Evolutionary conservation across 2,888 invertebrate species (phyloP).

Genomic region (Drosophila peninsularis): DNA sequence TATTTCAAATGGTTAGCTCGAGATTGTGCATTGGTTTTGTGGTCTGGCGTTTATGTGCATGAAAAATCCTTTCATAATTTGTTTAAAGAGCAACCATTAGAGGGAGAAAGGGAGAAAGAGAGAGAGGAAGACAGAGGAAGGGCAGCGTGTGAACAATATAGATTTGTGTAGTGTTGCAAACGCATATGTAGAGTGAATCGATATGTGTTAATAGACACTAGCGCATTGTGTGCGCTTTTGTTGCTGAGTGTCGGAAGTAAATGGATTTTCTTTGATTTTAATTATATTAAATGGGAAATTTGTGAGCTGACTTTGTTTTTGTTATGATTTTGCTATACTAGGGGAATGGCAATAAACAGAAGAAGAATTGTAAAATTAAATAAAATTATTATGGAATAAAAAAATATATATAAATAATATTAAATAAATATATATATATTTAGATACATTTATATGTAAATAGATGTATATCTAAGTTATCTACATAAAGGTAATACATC

Average conservation of each 20-base stretch:
- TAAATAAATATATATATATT: too few species aligned
- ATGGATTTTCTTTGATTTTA: conserved; percentile 28
- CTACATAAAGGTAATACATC: too few species aligned
- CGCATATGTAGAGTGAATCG: conserved; percentile 46
- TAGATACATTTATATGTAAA: too few species aligned
- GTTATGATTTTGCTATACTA: background rate
- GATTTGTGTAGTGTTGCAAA: conserved; percentile 32
- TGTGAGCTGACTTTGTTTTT: conserved; percentile 3
- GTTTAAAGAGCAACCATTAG: conserved; percentile 39
- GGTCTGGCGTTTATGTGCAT: conserved; percentile 43
- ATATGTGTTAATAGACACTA: conserved; percentile 43
- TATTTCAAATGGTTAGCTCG: conserved; percentile 22
- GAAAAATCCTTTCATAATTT: conserved; percentile 54
- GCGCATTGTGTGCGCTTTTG: conserved; percentile 14
- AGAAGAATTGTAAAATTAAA: background rate
- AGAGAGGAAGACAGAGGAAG: background rate
- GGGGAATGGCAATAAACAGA: background rate
- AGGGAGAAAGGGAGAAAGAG: background rate
- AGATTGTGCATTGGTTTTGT: conserved; percentile 59
- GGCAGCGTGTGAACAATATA: background rate
- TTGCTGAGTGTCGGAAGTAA: conserved; percentile 20
- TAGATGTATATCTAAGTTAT: too few species aligned
- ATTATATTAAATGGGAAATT: conserved; percentile 13
- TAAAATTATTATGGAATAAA: background rate
- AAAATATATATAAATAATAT: background rate